phyloP scores from a whole-genome alignment of 2,888 invertebrate species.

The Polyommatus iphigenia region DNA sequence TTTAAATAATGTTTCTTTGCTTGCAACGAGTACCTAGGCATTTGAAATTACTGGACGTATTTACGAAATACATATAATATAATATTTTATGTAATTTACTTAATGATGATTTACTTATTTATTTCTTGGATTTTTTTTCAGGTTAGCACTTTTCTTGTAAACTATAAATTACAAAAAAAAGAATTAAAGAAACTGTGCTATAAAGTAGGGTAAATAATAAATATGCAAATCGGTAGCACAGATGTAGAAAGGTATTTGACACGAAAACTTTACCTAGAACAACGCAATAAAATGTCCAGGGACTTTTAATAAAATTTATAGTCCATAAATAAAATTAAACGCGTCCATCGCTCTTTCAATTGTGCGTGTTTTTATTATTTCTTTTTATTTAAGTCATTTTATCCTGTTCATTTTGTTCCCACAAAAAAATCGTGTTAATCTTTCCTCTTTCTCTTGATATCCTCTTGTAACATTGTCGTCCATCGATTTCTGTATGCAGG shows the following conservation, averaged over 20 bases:
- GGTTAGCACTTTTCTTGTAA: neutral
- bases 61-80: no score
- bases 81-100: no score
- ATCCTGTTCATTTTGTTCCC: neutral
- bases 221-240: neutral
- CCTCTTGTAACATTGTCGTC: no score
- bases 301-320: slow-evolving; percentile 1
- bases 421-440: neutral
- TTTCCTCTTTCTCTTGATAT: no score
- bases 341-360: neutral
- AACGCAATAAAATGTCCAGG: neutral
- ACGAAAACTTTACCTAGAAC: slow-evolving; percentile 14
- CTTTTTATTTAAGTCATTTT: neutral
- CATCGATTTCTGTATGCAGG: no score
- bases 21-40: no score
- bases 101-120: no score
- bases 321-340: slow-evolving; percentile 5
- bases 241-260: slow-evolving; percentile 5
- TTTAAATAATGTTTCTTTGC: no score
- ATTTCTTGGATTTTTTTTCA: neutral
- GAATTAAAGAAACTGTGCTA: neutral
- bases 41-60: no score
- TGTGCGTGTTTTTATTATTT: neutral
- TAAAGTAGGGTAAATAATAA: neutral
- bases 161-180: neutral